Evolutionary conservation across 2,113 vertebrate genomes (phyloP), one percentile per base, ranked within the genome.

Genomic region (Tupaia chinensis): DNA sequence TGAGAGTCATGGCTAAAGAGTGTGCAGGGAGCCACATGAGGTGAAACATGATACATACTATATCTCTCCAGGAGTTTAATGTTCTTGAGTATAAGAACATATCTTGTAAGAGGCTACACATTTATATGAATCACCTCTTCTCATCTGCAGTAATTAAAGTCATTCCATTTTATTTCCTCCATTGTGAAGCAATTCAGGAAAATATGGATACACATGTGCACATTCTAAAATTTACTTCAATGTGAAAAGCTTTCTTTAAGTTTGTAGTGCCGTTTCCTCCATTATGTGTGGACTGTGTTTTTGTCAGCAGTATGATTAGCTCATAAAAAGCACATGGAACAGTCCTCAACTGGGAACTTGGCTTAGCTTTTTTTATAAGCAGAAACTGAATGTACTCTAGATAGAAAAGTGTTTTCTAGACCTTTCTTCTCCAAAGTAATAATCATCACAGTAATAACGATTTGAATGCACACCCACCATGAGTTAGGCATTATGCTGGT

Each of bases 131-230:
- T 90, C 25, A 16, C 3, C 14, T 87, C 61, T 72, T 19, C 7
- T 16, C 20, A 63, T 32, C 58, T 90, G 32, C 22, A 94, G 34
- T 77, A 85, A 79, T 27, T 44, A 87, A 90, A 61, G 34, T 22
- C 12, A 9, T 66, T 92, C 19, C 0, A 32, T 20, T 92, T 34
- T 70, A 10, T 86, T 89, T 93, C 72, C 65, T 95, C 27, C n/a
- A 63, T 16, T 58, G 73, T 90, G 58, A 87, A 95, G 60, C 92
- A 80, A 78, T 69, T 83, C 32, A 65, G 68, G 58, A 87, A 78
- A 92, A 74, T 54, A 77, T 73, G 58, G 25, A 56, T 20, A 63
- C 22, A 27, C 17, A 89, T 6, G 9, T 82, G 34, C 5, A 60
- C 32, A 81, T 15, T 85, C 76, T 81, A 60, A 85, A 68, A 69